These are phyloP conservation scores for Ictidomys tridecemlineatus DNA, from an alignment of 2,113 vertebrate genomes.

Conservation along the genomic window DNA sequence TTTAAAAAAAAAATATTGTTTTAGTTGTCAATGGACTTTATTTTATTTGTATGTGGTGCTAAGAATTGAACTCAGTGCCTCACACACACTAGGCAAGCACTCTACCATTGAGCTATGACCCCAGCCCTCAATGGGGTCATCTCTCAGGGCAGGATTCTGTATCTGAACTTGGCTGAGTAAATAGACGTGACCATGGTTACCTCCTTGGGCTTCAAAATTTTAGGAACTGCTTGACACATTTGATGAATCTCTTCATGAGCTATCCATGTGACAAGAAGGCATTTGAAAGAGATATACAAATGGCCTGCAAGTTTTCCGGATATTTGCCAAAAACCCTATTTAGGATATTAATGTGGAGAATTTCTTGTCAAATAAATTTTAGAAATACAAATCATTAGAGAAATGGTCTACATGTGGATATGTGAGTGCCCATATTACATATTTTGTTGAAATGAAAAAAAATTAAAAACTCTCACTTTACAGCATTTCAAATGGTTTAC, in stretches of 20 bases:
- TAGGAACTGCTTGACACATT: neutral
- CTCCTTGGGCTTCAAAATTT: neutral
- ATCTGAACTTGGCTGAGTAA: neutral
- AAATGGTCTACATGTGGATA: neutral
- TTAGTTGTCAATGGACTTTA: too few species aligned
- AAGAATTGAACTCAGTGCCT: too few species aligned
- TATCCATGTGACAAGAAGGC: neutral
- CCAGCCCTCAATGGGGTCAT: neutral
- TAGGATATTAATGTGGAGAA: neutral
- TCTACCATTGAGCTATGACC: too few species aligned
- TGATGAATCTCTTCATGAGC: neutral
- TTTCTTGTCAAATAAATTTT: neutral
- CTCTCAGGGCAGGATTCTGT: neutral
- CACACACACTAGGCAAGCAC: too few species aligned
- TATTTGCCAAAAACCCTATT: neutral
- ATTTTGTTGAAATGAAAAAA: conserved; percentile 32
- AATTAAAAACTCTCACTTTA: neutral
- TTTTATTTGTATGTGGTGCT: too few species aligned
- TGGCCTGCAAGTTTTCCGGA: neutral
- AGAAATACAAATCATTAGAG: neutral
- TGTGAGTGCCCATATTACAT: neutral
- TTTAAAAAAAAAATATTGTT: too few species aligned
- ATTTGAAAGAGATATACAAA: neutral
- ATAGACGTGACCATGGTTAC: neutral
- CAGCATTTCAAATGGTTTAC: neutral